Conservation (phyloP, 1,140 invertebrate species). For the Marisa cornuarietis region DNA sequence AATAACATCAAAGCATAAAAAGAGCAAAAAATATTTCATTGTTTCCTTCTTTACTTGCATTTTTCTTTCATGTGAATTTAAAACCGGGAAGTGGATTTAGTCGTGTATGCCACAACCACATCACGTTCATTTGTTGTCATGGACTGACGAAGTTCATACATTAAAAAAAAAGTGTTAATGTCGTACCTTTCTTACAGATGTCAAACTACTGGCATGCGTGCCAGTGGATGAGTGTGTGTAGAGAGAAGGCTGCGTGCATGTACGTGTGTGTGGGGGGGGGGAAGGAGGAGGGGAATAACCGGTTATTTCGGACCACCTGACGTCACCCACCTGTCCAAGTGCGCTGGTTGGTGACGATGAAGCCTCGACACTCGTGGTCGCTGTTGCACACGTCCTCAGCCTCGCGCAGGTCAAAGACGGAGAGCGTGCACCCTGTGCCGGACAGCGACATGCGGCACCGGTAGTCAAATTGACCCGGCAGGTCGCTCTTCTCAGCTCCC, state of each 20-base stretch:
- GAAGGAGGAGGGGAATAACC: no score
- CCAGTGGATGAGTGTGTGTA: no score
- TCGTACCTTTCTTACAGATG: not conserved
- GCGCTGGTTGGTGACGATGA: slow-evolving; percentile 60
- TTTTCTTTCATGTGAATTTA: not conserved
- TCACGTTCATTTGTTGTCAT: not conserved
- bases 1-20: not conserved
- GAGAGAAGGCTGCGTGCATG: no score
- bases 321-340: slow-evolving; percentile 64
- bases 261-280: no score
- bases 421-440: slow-evolving; percentile 60
- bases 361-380: slow-evolving; percentile 61
- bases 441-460: slow-evolving; percentile 60
- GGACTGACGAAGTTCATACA: not conserved
- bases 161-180: not conserved
- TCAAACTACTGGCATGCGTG: no score
- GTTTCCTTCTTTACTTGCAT: not conserved
- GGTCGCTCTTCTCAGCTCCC: slow-evolving; percentile 44
- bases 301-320: no score
- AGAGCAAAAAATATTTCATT: not conserved
- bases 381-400: slow-evolving; percentile 62
- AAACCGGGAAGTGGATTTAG: not conserved
- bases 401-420: slow-evolving; percentile 63
- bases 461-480: slow-evolving; percentile 64
- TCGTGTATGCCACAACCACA: not conserved